Conservation (phyloP, 2,113 vertebrate species). For the Myiagra hebetior region DNA sequence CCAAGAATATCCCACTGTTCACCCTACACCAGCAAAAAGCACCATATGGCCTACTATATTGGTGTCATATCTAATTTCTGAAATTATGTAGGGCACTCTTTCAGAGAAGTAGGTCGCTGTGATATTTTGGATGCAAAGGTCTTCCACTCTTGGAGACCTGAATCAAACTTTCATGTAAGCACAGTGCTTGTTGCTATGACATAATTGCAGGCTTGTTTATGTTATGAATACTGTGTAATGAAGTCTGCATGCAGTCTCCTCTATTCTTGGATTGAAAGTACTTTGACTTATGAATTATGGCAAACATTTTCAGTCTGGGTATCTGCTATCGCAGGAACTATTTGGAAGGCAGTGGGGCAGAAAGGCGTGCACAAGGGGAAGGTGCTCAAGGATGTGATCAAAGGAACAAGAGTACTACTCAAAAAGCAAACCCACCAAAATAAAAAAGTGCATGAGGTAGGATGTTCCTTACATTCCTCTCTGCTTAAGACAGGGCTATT, state of each 20-base stretch:
- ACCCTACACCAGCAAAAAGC: constrained; percentile 55
- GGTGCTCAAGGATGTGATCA: constrained; percentile 31
- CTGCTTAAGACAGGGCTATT: neutral
- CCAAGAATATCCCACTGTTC: constrained; percentile 51
- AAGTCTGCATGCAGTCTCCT: constrained; percentile 37
- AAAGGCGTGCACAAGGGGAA: neutral
- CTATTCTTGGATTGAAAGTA: constrained; percentile 61
- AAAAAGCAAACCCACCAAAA: neutral
- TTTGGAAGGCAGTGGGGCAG: constrained; percentile 17
- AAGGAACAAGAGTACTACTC: neutral
- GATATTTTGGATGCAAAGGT: constrained; percentile 65
- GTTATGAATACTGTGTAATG: constrained; percentile 51
- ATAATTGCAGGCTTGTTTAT: constrained; percentile 58
- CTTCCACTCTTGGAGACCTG: constrained; percentile 48
- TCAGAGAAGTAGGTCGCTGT: constrained; percentile 55
- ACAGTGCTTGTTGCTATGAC: constrained; percentile 64
- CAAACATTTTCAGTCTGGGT: constrained; percentile 58
- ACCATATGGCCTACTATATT: constrained; percentile 61
- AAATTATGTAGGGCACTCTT: constrained; percentile 59
- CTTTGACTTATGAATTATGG: constrained; percentile 62
- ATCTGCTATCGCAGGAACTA: constrained; percentile 32
- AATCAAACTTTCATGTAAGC: constrained; percentile 49
- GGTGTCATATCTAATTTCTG: constrained; percentile 60
- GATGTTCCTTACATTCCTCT: neutral
- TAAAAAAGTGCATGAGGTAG: neutral